phyloP scores from a whole-genome alignment of 2,797 vertebrate species.

The Sciaenops ocellatus region DNA sequence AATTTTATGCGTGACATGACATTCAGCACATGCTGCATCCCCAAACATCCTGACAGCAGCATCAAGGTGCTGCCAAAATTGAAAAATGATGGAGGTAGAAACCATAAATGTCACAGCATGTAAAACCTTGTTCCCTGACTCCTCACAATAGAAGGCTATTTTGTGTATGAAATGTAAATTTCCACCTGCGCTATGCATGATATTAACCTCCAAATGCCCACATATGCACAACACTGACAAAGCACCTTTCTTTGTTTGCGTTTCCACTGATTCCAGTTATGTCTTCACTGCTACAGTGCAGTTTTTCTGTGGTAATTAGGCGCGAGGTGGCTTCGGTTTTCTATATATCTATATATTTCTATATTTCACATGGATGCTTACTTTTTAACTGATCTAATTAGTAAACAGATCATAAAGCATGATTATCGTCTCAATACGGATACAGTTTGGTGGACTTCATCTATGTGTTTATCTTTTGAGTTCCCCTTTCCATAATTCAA shows the following conservation, averaged over 20 bases:
- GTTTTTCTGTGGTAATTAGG: constrained; percentile 28
- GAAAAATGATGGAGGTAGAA: constrained; percentile 64
- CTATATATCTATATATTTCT: no score
- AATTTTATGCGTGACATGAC: constrained; percentile 67
- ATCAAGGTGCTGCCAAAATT: constrained; percentile 65
- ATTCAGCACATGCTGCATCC: constrained; percentile 62
- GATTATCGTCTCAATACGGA: background rate
- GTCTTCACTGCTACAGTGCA: constrained; percentile 20
- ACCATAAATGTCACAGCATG: constrained; percentile 64
- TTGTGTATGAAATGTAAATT: constrained; percentile 66
- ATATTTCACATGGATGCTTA: background rate
- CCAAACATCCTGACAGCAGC: constrained; percentile 61
- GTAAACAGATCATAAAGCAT: background rate
- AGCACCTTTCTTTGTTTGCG: constrained; percentile 24
- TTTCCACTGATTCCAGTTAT: constrained; percentile 29
- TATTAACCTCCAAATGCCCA: constrained; percentile 62
- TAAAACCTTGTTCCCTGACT: constrained; percentile 42
- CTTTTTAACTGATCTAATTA: constrained; percentile 4
- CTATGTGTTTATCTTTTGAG: background rate
- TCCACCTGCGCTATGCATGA: constrained; percentile 51
- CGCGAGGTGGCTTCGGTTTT: constrained; percentile 20
- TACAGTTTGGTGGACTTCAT: constrained; percentile 1
- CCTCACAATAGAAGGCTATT: constrained; percentile 41
- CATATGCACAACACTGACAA: constrained; percentile 34
- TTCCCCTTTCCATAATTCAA: background rate